Evolutionary conservation across 92 coral and sea anemone genomes (phyloP), one percentile per base, ranked within the genome.

Genomic region (Blastomussa wellsi): DNA sequence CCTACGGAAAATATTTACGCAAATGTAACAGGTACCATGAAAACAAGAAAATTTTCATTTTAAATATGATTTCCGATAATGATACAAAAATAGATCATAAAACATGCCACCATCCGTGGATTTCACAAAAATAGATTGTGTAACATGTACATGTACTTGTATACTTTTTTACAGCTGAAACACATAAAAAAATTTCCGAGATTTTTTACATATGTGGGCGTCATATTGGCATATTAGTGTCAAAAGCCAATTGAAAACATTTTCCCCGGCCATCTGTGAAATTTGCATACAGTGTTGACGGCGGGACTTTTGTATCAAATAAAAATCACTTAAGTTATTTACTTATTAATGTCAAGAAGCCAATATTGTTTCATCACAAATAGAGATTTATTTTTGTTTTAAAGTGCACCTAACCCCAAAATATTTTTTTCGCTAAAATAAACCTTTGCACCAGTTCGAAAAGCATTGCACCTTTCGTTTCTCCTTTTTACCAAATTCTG

Each of bases 21-120:
- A 70, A 82, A 52, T 37, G 28, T 32, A 82, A 51, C 85, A 47
- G 85, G 85, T 66, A 44, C 11, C 24, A 66, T 65, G 48, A 32
- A 80, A 67, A 44, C 39, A 60, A 49, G 1, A 15, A 53, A 29
- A 19, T 32, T n/a, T 33, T 19, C 49, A 20, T 31, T 9, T 62
- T n/a, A 41, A 10, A 60, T 24, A 29, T 33, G 24, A 16, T 1
- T 69, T 36, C 38, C 31, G 33, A 68, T 32, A 19, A 69, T 5
- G 26, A 19, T 35, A 12, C 20, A 10, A 11, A 6, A n/a, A 13
- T 28, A 28, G 44, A 13, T 44, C 31, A 38, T 22, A 17, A 78
- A 35, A 33, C 10, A 16, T 11, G 7, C 1, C 68, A 28, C 19
- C 41, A 29, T 47, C 6, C 41, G 29, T 41, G 5, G 13, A 24